Percentiles rank a stretch among this genome's conserved stretches.
These are phyloP conservation scores for Drosophila rhopaloa DNA, from an alignment of 1,140 invertebrate genomes.

Conservation along the genomic window DNA sequence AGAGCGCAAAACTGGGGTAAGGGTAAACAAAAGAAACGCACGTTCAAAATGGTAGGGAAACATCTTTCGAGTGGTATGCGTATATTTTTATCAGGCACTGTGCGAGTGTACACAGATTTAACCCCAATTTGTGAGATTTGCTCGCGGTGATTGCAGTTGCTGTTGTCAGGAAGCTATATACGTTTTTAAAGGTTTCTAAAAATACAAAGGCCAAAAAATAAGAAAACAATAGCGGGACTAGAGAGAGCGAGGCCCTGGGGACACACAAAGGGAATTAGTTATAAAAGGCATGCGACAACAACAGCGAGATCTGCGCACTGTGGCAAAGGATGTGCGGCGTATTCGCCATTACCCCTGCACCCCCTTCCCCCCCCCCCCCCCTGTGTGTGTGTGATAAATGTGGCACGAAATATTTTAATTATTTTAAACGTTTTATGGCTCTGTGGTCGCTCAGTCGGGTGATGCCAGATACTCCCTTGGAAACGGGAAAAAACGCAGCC, in stretches of 20 bases:
- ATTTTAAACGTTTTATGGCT: slow-evolving; percentile 84
- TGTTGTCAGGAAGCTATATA: slow-evolving; percentile 32
- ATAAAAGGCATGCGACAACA: slow-evolving; percentile 62
- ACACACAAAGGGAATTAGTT: slow-evolving; percentile 77
- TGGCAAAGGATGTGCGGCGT: slow-evolving; percentile 70
- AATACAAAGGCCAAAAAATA: slow-evolving; percentile 62
- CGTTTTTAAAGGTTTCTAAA: slow-evolving; percentile 75
- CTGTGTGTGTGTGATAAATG: slow-evolving; percentile 69
- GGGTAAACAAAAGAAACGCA: slow-evolving; percentile 79
- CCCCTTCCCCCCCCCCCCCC: slow-evolving; percentile 6
- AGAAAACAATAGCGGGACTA: slow-evolving; percentile 49
- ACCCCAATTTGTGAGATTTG: slow-evolving; percentile 82
- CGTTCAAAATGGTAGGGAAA: slow-evolving; percentile 40
- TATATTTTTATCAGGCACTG: slow-evolving; percentile 79
- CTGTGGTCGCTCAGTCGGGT: slow-evolving; percentile 39
- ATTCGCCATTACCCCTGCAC: slow-evolving; percentile 62
- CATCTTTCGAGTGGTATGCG: slow-evolving; percentile 73
- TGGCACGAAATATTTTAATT: slow-evolving; percentile 84
- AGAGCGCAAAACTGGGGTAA: slow-evolving; percentile 59
- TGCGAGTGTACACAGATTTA: slow-evolving; percentile 63
- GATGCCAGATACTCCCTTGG: slow-evolving; percentile 59
- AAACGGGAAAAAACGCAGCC: slow-evolving; percentile 38
- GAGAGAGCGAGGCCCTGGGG: slow-evolving; percentile 31
- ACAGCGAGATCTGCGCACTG: slow-evolving; percentile 25
- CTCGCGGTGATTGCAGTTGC: slow-evolving; percentile 72